Percentiles rank a stretch among this genome's conserved stretches.
phyloP scores from a whole-genome alignment of 2,113 vertebrate genomes.

The Phylloscopus trochilus region DNA sequence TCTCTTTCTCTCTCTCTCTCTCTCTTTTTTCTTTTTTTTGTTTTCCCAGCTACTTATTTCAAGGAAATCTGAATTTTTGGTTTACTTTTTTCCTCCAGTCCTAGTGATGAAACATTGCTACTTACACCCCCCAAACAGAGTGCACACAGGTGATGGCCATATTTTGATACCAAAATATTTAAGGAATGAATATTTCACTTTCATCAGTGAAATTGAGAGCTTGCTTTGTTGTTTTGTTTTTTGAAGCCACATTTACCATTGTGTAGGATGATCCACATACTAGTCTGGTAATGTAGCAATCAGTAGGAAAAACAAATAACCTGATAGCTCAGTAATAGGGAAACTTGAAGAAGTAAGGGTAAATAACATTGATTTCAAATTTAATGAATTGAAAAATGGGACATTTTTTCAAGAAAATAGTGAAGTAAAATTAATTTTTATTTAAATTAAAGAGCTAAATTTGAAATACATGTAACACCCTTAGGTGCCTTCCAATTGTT shows the following conservation, averaged over 20 bases:
- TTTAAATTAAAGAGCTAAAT: not conserved
- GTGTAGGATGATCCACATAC: not conserved
- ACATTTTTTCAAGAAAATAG: not conserved
- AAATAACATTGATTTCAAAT: not conserved
- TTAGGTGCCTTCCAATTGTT: not conserved
- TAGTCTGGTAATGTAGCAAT: not conserved
- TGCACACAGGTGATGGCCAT: not conserved
- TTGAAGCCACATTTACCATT: not conserved
- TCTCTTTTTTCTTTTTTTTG: not conserved
- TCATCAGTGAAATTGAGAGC: not conserved
- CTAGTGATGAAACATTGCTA: not conserved
- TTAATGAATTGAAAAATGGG: not conserved
- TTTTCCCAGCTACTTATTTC: not conserved
- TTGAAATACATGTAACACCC: not conserved
- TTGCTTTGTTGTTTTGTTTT: not conserved
- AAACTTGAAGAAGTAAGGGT: not conserved
- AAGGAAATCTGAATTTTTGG: no score
- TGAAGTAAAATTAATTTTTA: not conserved
- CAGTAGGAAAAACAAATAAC: not conserved
- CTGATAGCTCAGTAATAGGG: not conserved
- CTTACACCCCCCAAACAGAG: not conserved
- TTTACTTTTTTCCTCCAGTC: not conserved
- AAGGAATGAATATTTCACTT: not conserved
- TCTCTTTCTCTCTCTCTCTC: not conserved
- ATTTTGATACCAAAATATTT: not conserved